Conservation (phyloP, 2,113 vertebrate species). For the Cynoglossus semilaevis region DNA sequence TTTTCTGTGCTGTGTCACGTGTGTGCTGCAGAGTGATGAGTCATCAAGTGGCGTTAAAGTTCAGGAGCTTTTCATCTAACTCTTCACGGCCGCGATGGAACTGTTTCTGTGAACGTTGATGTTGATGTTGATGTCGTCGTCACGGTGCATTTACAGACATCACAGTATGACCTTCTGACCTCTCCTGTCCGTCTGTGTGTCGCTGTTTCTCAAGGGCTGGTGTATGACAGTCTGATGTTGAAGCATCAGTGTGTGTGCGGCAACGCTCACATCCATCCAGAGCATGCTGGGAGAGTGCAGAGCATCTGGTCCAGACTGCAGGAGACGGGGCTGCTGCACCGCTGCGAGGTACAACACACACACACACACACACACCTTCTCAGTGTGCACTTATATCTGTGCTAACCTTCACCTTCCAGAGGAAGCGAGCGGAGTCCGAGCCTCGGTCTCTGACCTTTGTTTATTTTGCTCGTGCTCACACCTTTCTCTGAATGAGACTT, state of each 20-base stretch:
- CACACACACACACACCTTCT: constrained; percentile 3
- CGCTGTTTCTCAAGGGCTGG: constrained; percentile 46
- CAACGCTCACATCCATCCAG: constrained; percentile 72
- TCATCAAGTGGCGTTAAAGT: no score
- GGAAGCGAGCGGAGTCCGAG: not conserved
- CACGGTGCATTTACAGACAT: no score
- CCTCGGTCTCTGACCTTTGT: not conserved
- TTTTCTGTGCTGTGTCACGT: no score
- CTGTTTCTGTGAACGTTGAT: not conserved
- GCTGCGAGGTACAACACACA: constrained; percentile 57
- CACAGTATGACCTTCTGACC: no score
- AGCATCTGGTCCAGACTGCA: constrained; percentile 74
- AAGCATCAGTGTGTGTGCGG: constrained; percentile 72
- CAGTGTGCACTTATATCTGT: not conserved
- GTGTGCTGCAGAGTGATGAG: not conserved
- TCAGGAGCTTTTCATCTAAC: no score
- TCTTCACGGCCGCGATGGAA: no score
- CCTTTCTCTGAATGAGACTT: no score
- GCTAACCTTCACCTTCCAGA: not conserved
- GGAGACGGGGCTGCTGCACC: constrained; percentile 65
- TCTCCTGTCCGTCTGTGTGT: not conserved
- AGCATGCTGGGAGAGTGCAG: constrained; percentile 71
- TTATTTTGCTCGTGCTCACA: no score
- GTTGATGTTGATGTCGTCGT: not conserved
- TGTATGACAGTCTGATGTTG: constrained; percentile 70